Evolutionary conservation across 2,113 vertebrate species (phyloP).

Genomic region (Indicator maculatus): DNA sequence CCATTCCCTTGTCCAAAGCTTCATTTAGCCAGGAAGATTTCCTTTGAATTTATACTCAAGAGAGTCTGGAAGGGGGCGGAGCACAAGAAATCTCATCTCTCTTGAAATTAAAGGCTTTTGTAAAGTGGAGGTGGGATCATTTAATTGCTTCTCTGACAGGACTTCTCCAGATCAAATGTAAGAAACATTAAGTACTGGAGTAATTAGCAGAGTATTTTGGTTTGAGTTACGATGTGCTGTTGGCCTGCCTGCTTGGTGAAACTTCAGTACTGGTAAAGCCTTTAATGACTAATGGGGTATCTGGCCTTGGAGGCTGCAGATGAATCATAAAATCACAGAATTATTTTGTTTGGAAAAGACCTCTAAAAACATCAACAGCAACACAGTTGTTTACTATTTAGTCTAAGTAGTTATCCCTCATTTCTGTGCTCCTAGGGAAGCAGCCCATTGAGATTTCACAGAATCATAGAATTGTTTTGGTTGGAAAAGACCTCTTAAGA

Average conservation of each 20-base stretch:
- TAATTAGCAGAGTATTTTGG: neutral
- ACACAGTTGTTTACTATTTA: too few species aligned
- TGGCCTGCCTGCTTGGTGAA: neutral
- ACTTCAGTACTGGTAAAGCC: neutral
- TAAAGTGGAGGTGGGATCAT: neutral
- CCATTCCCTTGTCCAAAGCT: neutral
- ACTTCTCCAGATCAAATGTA: neutral
- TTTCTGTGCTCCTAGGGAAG: too few species aligned
- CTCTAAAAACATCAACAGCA: neutral
- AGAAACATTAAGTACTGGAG: neutral
- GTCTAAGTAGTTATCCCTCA: too few species aligned
- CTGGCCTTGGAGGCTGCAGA: neutral
- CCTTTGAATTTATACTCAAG: neutral
- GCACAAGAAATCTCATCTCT: neutral
- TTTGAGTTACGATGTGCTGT: neutral
- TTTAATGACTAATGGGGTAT: neutral
- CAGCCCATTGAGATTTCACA: too few species aligned
- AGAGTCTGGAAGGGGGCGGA: fast-evolving
- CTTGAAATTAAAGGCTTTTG: neutral
- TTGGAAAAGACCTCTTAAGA: too few species aligned
- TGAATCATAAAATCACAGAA: neutral
- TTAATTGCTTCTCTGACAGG: neutral
- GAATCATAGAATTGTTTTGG: too few species aligned
- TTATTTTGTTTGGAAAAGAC: too few species aligned
- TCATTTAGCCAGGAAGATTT: neutral